Evolutionary conservation across 30 jellyfish, hydroid and myxozoan species (phyloP).

Genomic region (Hydractinia symbiolongicarpus): DNA sequence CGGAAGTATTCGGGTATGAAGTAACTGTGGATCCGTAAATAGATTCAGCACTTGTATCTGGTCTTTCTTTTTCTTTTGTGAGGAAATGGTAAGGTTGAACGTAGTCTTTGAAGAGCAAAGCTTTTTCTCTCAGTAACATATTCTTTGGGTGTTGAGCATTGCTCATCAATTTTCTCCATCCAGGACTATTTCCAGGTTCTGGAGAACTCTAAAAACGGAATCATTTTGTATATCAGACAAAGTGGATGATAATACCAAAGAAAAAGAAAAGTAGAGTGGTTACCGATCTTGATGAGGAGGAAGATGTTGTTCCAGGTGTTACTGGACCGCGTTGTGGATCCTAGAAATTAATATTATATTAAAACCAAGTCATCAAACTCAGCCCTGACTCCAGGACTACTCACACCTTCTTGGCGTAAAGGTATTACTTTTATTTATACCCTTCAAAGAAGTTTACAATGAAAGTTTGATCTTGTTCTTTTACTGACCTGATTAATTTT

Average conservation of each 20-base stretch:
- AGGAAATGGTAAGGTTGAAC: constrained; percentile 89
- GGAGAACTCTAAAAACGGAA: constrained; percentile 52
- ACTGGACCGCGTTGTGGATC: constrained; percentile 26
- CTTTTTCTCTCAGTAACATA: constrained; percentile 77
- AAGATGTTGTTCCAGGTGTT: constrained; percentile 24
- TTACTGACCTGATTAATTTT: constrained; percentile 18
- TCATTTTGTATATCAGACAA: too few relatives aligned
- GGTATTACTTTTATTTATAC: too few relatives aligned
- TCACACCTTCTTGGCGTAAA: not conserved
- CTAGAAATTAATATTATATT: constrained; percentile 1
- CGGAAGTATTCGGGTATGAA: constrained; percentile 38
- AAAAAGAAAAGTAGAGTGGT: not conserved
- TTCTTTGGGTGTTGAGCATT: constrained; percentile 86
- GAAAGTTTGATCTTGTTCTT: too few relatives aligned
- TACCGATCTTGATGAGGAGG: constrained; percentile 1
- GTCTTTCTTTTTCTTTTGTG: constrained; percentile 55
- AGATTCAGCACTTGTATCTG: constrained; percentile 88
- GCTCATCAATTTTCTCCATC: constrained; percentile 92
- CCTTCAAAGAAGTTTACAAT: too few relatives aligned
- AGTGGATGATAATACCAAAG: too few relatives aligned
- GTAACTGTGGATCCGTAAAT: constrained; percentile 67
- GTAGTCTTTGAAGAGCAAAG: constrained; percentile 80
- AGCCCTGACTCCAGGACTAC: not conserved
- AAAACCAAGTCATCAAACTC: not conserved
- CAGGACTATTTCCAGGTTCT: constrained; percentile 88